Conservation (phyloP, 2,888 invertebrate genomes). For the Pammene fasciana region DNA sequence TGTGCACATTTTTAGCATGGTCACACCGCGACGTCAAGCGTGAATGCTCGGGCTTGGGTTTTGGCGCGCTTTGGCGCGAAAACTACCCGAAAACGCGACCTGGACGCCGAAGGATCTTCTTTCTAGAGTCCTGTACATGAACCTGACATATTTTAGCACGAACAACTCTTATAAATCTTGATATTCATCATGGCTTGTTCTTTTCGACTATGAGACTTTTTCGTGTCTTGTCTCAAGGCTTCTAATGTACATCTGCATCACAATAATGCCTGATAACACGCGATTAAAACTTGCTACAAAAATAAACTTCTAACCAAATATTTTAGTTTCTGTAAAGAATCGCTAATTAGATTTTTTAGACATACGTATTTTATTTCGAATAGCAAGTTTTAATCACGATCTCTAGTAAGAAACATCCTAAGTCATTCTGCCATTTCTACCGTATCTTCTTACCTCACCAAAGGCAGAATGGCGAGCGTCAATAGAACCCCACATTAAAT, state of each 20-base stretch:
- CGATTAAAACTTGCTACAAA: slow-evolving; percentile 29
- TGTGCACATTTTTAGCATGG: slow-evolving; percentile 54
- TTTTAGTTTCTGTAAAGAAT: not conserved
- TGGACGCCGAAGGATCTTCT: slow-evolving; percentile 29
- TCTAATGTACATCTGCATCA: slow-evolving; percentile 30
- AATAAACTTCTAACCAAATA: not conserved
- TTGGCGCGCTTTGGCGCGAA: slow-evolving; percentile 59
- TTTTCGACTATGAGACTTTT: slow-evolving; percentile 1
- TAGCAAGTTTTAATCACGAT: slow-evolving; percentile 34
- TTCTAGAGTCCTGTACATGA: slow-evolving; percentile 25
- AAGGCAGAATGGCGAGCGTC: slow-evolving; percentile 13
- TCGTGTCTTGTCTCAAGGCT: slow-evolving; percentile 14
- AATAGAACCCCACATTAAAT: not conserved
- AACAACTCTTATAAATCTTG: not conserved
- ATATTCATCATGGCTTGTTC: not conserved
- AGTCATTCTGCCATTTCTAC: not conserved
- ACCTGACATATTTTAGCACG: slow-evolving; percentile 4
- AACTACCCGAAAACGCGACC: slow-evolving; percentile 27
- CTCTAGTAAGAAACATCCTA: slow-evolving; percentile 30
- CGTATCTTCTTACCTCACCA: slow-evolving; percentile 1
- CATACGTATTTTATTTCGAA: not conserved
- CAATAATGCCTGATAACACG: slow-evolving; percentile 39
- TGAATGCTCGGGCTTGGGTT: slow-evolving; percentile 83
- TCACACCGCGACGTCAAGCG: slow-evolving; percentile 74
- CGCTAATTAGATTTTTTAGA: not conserved